phyloP scores from a whole-genome alignment of 2,888 invertebrate genomes.

The Tromatobia lineatoria region DNA sequence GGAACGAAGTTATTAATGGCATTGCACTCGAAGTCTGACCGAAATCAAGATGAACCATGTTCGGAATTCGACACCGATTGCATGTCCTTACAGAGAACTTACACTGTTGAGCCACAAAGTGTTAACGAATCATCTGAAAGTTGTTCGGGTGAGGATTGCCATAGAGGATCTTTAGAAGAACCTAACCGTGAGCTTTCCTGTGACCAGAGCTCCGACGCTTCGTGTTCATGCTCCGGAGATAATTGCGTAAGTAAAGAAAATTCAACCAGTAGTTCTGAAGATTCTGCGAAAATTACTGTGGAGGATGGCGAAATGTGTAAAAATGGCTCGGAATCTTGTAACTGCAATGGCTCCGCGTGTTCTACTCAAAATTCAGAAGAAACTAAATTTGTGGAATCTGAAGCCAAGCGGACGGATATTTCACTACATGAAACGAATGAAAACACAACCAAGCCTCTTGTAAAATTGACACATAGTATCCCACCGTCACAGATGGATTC shows the following conservation, averaged over 20 bases:
- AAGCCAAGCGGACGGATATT: neutral
- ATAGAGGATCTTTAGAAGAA: conserved; percentile 24
- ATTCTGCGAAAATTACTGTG: neutral
- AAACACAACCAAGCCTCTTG: neutral
- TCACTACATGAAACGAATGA: neutral
- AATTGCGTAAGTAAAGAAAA: conserved; percentile 12
- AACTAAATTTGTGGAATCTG: neutral
- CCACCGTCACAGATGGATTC: neutral
- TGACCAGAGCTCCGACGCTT: neutral
- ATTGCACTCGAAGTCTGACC: neutral
- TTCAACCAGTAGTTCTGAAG: neutral
- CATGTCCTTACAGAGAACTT: neutral
- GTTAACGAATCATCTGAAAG: neutral
- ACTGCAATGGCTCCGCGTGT: conserved; percentile 22
- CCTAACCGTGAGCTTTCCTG: neutral
- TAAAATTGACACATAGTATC: neutral
- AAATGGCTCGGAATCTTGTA: conserved; percentile 23
- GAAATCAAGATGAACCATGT: neutral
- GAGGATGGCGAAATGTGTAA: conserved; percentile 24
- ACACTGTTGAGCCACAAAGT: neutral
- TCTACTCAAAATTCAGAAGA: neutral
- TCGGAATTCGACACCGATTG: conserved; percentile 17
- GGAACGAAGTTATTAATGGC: neutral
- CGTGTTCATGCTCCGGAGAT: conserved; percentile 7
- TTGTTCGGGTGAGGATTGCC: neutral